These are phyloP conservation scores for Halocaridina rubra DNA, from an alignment of 2,888 invertebrate genomes.

Conservation along the genomic window DNA sequence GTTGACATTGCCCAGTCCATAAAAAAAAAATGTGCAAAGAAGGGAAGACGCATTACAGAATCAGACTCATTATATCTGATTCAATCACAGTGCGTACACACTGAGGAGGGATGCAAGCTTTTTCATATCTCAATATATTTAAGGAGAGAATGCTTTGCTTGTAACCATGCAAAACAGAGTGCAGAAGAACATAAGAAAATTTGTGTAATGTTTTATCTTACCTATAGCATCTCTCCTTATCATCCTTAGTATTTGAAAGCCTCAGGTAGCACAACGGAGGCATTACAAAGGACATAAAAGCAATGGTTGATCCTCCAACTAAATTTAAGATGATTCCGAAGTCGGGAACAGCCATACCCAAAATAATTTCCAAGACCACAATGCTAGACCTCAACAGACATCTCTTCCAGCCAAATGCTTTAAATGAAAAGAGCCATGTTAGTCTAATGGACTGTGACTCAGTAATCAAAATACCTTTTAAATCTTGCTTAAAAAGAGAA, in stretches of 20 bases:
- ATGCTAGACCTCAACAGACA: conserved; percentile 73
- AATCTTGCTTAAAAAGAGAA: no score
- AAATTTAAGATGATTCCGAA: conserved; percentile 79
- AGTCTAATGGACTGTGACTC: no score
- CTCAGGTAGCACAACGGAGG: conserved; percentile 78
- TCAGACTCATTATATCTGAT: no score
- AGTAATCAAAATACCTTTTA: no score
- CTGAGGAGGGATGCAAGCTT: no score
- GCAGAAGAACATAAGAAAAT: no score
- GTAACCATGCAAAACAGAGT: no score
- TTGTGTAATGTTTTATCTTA: no score
- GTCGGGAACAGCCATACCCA: conserved; percentile 77
- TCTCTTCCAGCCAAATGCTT: conserved; percentile 76
- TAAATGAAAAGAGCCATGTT: conserved; percentile 63
- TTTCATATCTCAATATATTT: neutral
- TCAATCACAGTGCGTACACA: no score
- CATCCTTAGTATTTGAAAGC: conserved; percentile 66
- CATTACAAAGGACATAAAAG: conserved; percentile 77
- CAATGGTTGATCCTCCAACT: conserved; percentile 78
- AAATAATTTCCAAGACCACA: conserved; percentile 74
- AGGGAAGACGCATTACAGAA: no score
- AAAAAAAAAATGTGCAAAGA: no score
- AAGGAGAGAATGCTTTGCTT: neutral
- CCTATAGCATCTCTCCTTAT: neutral
- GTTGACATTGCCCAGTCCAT: no score